Evolutionary conservation across 2,888 invertebrate genomes (phyloP), one percentile per base, ranked within the genome.

Genomic region (Atherix ibis): DNA sequence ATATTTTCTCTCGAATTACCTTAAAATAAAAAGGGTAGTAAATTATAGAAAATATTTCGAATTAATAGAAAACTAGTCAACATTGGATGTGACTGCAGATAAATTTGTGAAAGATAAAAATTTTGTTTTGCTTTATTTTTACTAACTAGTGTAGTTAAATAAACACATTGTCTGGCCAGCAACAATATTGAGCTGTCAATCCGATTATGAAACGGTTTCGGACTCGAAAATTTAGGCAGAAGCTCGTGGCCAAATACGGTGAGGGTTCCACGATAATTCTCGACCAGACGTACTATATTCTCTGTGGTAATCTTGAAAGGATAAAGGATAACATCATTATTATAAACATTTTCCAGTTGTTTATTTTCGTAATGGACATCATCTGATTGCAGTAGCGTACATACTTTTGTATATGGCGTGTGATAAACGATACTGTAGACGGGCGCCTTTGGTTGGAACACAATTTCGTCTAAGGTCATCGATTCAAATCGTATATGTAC

Each of bases 1-100:
- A 84, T 37, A 87, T 67, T 47, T 76, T 67, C 52, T 85, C 83
- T 5, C 80, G 70, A 17, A 82, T 64, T 44, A 76, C 61, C 79
- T 79, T 48, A 14, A 43, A 44, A 12, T 6, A 25, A 36, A 16
- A 35, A 10, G 12, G 22, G 10, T 8, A 22, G 22, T 22, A 6
- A 6, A 22, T 22, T 10, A 22, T 22, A 10, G 22, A 22, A 22
- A 22, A 6, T 22, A 8, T 22, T n/a, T n/a, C n/a, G n/a, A n/a
- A n/a, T n/a, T n/a, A n/a, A n/a, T n/a, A n/a, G n/a, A n/a, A n/a
- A n/a, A n/a, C n/a, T n/a, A n/a, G n/a, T n/a, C n/a, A n/a, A n/a
- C n/a, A n/a, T n/a, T n/a, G n/a, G n/a, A n/a, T n/a, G n/a, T n/a
- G n/a, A n/a, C n/a, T 4, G 22, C 18, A 31, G 12, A 16, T 13